Conservation (phyloP, 2,888 invertebrate genomes). For the Coelinius sp. region DNA sequence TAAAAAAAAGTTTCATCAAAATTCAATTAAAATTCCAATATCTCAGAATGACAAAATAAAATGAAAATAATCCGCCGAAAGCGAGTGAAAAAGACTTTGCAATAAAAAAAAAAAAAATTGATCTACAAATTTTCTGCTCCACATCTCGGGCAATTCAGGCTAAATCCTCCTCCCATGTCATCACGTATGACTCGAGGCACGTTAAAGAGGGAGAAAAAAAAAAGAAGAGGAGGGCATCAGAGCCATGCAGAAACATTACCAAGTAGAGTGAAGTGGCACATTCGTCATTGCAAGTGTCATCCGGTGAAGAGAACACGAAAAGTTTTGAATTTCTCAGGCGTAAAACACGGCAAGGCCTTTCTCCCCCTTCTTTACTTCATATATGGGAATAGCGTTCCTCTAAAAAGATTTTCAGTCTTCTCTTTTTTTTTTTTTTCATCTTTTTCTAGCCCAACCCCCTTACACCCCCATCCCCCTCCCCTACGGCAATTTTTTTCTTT, state of each 20-base stretch:
- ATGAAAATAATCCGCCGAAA: too few species aligned
- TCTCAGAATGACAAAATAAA: not conserved
- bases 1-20: too few species aligned
- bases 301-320: slow-evolving; percentile 21
- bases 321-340: slow-evolving; percentile 47
- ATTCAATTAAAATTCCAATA: not conserved
- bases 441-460: not conserved
- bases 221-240: not conserved
- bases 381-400: not conserved
- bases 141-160: not conserved
- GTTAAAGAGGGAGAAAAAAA: not conserved
- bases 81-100: too few species aligned
- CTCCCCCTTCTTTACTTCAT: slow-evolving; percentile 25
- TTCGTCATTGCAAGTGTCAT: slow-evolving; percentile 32
- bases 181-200: slow-evolving; percentile 17
- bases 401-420: slow-evolving; percentile 4
- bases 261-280: slow-evolving; percentile 33
- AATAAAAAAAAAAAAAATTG: not conserved
- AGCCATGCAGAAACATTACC: not conserved
- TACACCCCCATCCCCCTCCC: not conserved
- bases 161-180: not conserved
- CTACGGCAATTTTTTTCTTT: not conserved
- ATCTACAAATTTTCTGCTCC: slow-evolving; percentile 2
- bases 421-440: not conserved
- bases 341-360: slow-evolving; percentile 43